phyloP scores from a whole-genome alignment of 2,113 vertebrate species.

The Megaceryle maxima region DNA sequence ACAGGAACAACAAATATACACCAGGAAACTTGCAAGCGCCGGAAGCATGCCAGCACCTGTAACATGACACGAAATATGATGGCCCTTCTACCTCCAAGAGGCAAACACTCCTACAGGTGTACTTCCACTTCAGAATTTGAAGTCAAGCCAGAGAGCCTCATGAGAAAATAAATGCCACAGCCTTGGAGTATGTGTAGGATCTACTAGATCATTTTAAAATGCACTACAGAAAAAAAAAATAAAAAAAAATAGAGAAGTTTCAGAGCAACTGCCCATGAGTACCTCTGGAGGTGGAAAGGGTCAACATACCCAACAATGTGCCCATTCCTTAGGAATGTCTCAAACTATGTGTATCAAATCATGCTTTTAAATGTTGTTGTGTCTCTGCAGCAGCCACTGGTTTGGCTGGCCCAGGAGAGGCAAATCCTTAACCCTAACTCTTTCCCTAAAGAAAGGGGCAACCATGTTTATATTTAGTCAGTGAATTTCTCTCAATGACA shows the following conservation, averaged over 20 bases:
- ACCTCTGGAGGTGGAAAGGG: neutral
- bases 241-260: neutral
- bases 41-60: neutral
- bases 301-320: neutral
- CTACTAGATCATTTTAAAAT: neutral
- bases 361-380: neutral
- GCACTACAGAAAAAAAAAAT: fast-evolving
- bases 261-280: neutral
- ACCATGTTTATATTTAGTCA: neutral
- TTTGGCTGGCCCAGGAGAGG: neutral
- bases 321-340: neutral
- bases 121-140: neutral
- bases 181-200: neutral
- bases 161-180: neutral
- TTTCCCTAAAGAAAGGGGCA: neutral
- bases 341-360: neutral
- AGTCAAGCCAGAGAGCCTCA: neutral
- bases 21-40: neutral
- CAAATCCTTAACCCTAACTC: neutral
- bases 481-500: neutral
- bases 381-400: neutral
- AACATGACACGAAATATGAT: neutral
- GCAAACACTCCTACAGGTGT: neutral
- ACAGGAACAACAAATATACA: neutral
- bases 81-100: neutral